These are phyloP conservation scores for Australoheros facetus DNA, from an alignment of 2,797 vertebrate species.

Conservation along the genomic window DNA sequence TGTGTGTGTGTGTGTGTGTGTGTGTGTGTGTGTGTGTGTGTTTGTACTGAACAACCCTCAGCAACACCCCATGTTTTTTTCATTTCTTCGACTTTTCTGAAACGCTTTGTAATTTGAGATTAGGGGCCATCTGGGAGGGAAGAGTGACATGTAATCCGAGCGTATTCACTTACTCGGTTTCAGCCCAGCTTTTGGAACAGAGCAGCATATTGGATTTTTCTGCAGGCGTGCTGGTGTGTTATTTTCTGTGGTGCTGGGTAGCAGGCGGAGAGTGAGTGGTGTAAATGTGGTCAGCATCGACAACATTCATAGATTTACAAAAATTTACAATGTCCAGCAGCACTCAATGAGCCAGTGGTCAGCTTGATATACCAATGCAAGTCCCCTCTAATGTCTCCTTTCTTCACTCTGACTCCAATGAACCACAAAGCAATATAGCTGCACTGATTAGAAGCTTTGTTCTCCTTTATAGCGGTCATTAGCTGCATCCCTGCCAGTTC, in stretches of 20 bases:
- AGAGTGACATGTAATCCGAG: conserved; percentile 58
- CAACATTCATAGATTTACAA: not conserved
- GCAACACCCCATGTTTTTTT: conserved; percentile 7
- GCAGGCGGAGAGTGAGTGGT: conserved; percentile 8
- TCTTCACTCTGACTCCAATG: not conserved
- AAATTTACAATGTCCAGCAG: conserved; percentile 18
- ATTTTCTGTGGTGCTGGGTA: conserved; percentile 34
- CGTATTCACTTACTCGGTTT: conserved; percentile 50
- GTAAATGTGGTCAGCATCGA: not conserved
- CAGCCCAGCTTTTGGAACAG: conserved; percentile 46
- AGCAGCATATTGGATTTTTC: conserved; percentile 62
- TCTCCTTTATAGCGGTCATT: conserved; percentile 19
- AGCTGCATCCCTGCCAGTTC: conserved; percentile 5
- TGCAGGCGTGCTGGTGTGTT: conserved; percentile 47
- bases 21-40: not conserved
- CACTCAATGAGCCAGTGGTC: conserved; percentile 2
- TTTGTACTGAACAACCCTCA: not conserved
- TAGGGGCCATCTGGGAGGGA: conserved; percentile 54
- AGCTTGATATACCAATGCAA: not conserved
- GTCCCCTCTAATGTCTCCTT: not conserved
- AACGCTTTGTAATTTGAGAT: conserved; percentile 64
- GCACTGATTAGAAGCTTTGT: conserved; percentile 19
- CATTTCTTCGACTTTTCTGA: conserved; percentile 19
- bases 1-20: too few species aligned
- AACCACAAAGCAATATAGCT: not conserved